phyloP scores from a whole-genome alignment of 1,140 invertebrate genomes.

The Melanaphis sacchari region DNA sequence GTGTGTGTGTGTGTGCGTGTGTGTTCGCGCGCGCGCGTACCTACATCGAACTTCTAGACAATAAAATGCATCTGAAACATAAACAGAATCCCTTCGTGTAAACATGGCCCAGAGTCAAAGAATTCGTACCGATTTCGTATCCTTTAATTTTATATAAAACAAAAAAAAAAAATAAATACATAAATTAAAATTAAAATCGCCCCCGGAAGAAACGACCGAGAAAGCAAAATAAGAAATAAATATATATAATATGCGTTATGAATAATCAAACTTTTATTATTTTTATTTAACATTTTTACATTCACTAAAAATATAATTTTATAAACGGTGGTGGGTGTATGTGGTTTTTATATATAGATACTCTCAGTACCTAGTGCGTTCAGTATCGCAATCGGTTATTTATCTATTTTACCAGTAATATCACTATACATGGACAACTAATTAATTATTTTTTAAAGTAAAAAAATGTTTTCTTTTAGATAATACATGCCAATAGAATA shows the following conservation, averaged over 20 bases:
- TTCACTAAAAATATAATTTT: background rate
- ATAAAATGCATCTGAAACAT: conserved; percentile 41
- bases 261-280: background rate
- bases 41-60: conserved; percentile 20
- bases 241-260: background rate
- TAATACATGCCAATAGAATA: background rate
- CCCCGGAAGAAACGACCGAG: background rate
- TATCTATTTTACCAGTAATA: background rate
- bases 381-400: no score
- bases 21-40: background rate
- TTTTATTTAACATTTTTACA: background rate
- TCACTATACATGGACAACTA: no score
- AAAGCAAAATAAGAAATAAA: background rate
- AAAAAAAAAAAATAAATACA: background rate
- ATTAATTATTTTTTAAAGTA: background rate
- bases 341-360: background rate
- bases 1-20: conserved; percentile 1
- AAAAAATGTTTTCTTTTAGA: background rate
- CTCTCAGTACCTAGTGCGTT: background rate
- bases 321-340: background rate
- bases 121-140: conserved; percentile 25
- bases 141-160: background rate
- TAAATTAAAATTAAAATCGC: background rate
- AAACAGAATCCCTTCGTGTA: conserved; percentile 53
- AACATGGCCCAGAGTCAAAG: conserved; percentile 54